Evolutionary conservation across 2,888 invertebrate genomes (phyloP).

Genomic region (Acrobeloides nanus): DNA sequence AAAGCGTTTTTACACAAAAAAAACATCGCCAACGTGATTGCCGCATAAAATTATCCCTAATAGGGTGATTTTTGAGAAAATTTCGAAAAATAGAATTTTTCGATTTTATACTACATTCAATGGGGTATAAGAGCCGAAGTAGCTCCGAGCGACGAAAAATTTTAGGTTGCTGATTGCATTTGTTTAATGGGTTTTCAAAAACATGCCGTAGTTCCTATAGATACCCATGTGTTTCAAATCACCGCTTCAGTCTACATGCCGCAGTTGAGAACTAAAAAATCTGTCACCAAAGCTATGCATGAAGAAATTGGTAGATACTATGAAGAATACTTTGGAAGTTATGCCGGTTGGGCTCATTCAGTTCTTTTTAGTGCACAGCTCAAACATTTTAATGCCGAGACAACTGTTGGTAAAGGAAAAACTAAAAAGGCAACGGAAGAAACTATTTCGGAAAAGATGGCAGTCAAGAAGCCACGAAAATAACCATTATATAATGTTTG

Average conservation of each 20-base stretch:
- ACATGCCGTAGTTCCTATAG: constrained; percentile 79
- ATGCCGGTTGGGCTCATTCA: constrained; percentile 47
- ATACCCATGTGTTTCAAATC: constrained; percentile 90
- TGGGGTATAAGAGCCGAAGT: too few relatives aligned
- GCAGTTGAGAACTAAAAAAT: constrained; percentile 44
- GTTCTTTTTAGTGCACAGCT: constrained; percentile 42
- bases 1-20: too few relatives aligned
- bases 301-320: constrained; percentile 67
- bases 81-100: too few relatives aligned
- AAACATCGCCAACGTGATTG: too few relatives aligned
- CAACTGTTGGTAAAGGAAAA: too few relatives aligned
- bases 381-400: constrained; percentile 14
- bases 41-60: too few relatives aligned
- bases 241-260: constrained; percentile 58
- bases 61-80: too few relatives aligned
- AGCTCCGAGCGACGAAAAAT: neutral
- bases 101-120: too few relatives aligned
- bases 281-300: constrained; percentile 74
- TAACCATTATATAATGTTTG: too few relatives aligned
- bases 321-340: constrained; percentile 33
- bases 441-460: too few relatives aligned
- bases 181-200: constrained; percentile 90
- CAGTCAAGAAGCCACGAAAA: too few relatives aligned
- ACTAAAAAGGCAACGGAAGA: too few relatives aligned
- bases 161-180: constrained; percentile 88